Conservation (phyloP, 2,888 invertebrate genomes). For the Thera obeliscata region DNA sequence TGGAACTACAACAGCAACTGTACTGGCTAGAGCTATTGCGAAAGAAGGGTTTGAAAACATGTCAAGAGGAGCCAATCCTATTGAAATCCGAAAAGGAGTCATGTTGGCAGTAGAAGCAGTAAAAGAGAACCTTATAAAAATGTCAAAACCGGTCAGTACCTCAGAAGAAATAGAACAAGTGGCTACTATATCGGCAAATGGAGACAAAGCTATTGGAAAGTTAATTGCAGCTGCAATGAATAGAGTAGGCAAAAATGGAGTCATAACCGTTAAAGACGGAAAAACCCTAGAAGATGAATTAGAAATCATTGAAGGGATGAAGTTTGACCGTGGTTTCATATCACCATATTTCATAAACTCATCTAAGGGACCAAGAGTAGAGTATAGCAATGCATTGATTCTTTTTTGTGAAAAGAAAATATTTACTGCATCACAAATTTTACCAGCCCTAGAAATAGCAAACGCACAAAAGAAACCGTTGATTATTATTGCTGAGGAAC, state of each 20-base stretch:
- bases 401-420: constrained; percentile 99
- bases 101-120: constrained; percentile 98
- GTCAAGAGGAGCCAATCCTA: constrained; percentile 97
- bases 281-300: constrained; percentile 98
- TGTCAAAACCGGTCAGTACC: constrained; percentile 96
- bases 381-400: constrained; percentile 97
- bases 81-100: constrained; percentile 95
- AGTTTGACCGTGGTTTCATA: constrained; percentile 98
- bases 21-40: constrained; percentile 98
- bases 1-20: constrained; percentile 99
- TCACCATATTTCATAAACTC: constrained; percentile 99
- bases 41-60: constrained; percentile 99
- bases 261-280: constrained; percentile 99
- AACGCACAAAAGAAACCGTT: constrained; percentile 95
- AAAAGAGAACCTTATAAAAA: constrained; percentile 90
- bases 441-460: constrained; percentile 97
- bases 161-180: constrained; percentile 99
- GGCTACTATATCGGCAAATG: constrained; percentile 99
- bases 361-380: constrained; percentile 97
- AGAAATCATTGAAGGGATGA: constrained; percentile 98
- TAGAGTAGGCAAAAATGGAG: constrained; percentile 97
- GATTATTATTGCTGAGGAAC: constrained; percentile 97
- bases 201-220: constrained; percentile 94
- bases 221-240: constrained; percentile 98
- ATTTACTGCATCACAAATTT: constrained; percentile 95